Base-by-base conservation (phyloP, 2,888 invertebrate species). In the Drosophila diplacantha region DNA sequence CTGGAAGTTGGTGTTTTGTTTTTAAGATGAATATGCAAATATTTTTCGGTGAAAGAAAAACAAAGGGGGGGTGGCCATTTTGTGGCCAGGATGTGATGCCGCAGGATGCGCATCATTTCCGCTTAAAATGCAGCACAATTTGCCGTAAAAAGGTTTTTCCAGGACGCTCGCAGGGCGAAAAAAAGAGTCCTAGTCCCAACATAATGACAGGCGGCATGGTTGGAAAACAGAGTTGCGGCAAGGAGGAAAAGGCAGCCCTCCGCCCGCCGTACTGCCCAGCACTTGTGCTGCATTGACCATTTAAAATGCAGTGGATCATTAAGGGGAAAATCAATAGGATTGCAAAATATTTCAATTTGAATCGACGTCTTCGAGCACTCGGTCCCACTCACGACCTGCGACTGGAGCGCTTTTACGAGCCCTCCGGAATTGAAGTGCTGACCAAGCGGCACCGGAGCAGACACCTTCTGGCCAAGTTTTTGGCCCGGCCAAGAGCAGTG, bases 21-120 rank as follows among this genome's bases (percentile, higher is more conserved):
- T 58, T 85, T 83, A 84, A 81, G 84, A 82, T 85, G 85, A 85
- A 85, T 85, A 85, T 85, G 85, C 83, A 85, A 85, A 85, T 83
- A 82, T 79, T 81, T 74, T 70, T 59, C 58, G 51, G 65, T 57
- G 46, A 55, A 54, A 75, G 58, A 74, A 58, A 59, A 31, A 51
- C 47, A 58, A 64, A 58, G 44, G 53, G 35, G 69, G 66, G 60
- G 60, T 60, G 69, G 70, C 80, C 73, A 72, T 73, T 83, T 80
- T 72, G 81, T 67, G 73, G 80, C 61, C 71, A 81, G 79, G 81
- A 83, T 81, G 83, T 75, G 76, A 68, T 69, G 81, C 83, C 81
- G 81, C 81, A 83, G 79, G 79, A 79, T 69, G 79, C 81, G 75
- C 83, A 78, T 83, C 83, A 79, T 79, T 79, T 79, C 83, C 79